phyloP scores from a whole-genome alignment of 2,888 invertebrate species.

The Drosophila falleni region DNA sequence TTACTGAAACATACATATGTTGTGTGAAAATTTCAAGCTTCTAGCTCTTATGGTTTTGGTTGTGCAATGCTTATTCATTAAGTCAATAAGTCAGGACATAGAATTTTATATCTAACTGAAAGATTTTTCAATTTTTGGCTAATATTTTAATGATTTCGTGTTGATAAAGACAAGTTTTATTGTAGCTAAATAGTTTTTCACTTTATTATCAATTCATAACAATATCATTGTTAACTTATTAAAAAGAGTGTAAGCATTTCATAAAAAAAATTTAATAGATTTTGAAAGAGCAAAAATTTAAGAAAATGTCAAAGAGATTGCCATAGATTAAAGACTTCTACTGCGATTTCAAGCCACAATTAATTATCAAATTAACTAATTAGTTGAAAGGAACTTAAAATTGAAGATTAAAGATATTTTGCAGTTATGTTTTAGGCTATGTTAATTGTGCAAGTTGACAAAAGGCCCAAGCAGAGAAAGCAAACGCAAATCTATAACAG shows the following conservation, averaged over 20 bases:
- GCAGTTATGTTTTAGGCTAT: conserved; percentile 5
- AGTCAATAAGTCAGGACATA: too few relatives aligned
- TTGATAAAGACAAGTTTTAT: too few relatives aligned
- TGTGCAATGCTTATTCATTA: too few relatives aligned
- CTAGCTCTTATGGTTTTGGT: too few relatives aligned
- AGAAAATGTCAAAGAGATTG: not conserved
- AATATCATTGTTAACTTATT: not conserved
- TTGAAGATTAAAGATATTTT: conserved; percentile 1
- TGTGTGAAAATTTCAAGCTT: too few relatives aligned
- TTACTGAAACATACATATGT: too few relatives aligned
- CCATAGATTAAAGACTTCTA: not conserved
- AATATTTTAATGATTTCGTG: too few relatives aligned
- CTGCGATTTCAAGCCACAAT: conserved; percentile 2
- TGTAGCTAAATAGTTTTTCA: too few relatives aligned
- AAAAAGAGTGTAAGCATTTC: not conserved
- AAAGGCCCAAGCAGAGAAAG: conserved; percentile 34
- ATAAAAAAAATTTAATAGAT: not conserved
- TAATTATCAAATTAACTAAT: conserved; percentile 1
- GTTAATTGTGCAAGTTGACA: conserved; percentile 33
- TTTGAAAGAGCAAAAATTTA: not conserved
- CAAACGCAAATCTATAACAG: conserved; percentile 13
- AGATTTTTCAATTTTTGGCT: too few relatives aligned
- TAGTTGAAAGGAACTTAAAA: not conserved
- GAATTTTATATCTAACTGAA: too few relatives aligned
- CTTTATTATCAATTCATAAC: not conserved